A percentile compares a stretch with the other conserved stretches of the same genome.
Conservation (phyloP, 2,888 invertebrate genomes). For the Xestia sexstrigata region DNA sequence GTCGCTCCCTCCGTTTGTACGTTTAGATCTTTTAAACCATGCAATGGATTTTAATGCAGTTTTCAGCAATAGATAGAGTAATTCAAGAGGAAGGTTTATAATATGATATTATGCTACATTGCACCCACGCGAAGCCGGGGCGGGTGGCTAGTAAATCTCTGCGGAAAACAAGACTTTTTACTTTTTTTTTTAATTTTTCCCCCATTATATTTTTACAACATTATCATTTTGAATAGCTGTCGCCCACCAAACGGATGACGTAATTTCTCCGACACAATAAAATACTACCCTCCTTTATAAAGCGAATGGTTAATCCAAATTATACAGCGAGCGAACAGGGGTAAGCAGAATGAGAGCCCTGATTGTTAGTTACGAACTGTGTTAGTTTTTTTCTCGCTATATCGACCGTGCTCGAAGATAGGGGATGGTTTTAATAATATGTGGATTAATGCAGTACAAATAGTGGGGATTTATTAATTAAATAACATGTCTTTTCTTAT, state of each 20-base stretch:
- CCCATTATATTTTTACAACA: constrained; percentile 58
- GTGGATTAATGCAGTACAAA: constrained; percentile 30
- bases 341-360: constrained; percentile 41
- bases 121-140: no score
- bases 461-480: constrained; percentile 11
- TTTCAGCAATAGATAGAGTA: no score
- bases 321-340: constrained; percentile 65
- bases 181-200: constrained; percentile 31
- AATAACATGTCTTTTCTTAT: neutral
- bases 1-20: no score
- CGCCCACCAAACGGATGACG: constrained; percentile 59
- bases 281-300: constrained; percentile 65
- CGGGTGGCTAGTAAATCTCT: no score
- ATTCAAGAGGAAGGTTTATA: no score
- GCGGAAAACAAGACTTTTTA: neutral
- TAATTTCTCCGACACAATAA: constrained; percentile 63
- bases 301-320: constrained; percentile 75
- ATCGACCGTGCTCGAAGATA: constrained; percentile 34
- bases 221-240: constrained; percentile 64
- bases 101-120: no score
- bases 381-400: constrained; percentile 18
- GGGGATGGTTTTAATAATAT: constrained; percentile 20
- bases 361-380: constrained; percentile 47
- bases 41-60: no score
- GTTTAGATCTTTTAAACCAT: no score